phyloP scores from a whole-genome alignment of 2,113 vertebrate species.

The Passer domesticus region DNA sequence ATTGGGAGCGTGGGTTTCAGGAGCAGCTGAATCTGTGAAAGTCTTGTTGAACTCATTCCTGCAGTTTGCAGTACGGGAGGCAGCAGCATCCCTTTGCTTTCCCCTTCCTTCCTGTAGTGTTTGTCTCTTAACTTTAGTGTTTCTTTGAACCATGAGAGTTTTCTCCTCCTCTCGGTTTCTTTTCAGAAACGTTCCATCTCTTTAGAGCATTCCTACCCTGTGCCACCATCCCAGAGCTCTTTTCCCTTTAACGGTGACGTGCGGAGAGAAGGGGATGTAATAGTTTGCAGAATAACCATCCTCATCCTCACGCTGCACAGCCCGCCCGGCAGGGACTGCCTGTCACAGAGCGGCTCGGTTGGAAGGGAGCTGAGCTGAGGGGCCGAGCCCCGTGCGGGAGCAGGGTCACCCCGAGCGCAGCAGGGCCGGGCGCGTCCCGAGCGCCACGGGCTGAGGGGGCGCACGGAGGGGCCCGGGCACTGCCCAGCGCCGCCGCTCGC shows the following conservation, averaged over 20 bases:
- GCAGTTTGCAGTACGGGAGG: neutral
- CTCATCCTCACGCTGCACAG: fast-evolving
- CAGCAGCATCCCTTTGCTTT: neutral
- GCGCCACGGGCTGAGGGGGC: too few relatives aligned
- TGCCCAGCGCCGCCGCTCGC: fast-evolving
- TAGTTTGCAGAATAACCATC: neutral
- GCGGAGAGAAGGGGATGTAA: fast-evolving
- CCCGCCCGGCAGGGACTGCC: too few relatives aligned
- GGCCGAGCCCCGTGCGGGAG: fast-evolving
- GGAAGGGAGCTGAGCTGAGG: fast-evolving
- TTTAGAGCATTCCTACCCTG: neutral
- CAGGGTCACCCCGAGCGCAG: neutral
- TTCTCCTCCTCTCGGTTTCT: neutral
- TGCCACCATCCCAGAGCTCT: too few relatives aligned
- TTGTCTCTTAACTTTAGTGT: neutral
- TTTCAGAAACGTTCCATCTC: neutral
- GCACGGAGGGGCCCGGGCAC: neutral
- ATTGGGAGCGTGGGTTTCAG: fast-evolving
- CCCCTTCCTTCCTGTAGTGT: too few relatives aligned
- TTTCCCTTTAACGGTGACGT: fast-evolving
- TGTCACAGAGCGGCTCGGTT: fast-evolving
- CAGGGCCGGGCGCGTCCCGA: too few relatives aligned
- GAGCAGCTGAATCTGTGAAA: neutral
- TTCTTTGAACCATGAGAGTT: neutral
- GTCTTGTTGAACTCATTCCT: neutral